These are phyloP conservation scores for Lasioglossum villosulum DNA, from an alignment of 2,888 invertebrate species.

Conservation along the genomic window DNA sequence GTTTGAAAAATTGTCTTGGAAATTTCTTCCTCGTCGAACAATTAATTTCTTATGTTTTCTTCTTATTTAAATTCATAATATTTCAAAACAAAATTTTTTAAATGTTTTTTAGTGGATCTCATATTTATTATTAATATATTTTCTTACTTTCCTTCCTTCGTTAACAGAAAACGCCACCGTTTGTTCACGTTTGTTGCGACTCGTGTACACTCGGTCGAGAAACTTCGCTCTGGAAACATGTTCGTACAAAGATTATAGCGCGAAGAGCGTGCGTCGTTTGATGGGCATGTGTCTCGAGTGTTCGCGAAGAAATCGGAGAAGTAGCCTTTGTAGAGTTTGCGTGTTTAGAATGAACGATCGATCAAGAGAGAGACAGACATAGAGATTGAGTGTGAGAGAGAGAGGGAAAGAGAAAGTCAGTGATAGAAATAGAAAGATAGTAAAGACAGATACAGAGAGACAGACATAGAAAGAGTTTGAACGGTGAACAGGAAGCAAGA, in stretches of 20 bases:
- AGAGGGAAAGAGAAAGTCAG: background rate
- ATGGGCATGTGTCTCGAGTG: constrained; percentile 26
- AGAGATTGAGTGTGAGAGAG: background rate
- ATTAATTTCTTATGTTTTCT: background rate
- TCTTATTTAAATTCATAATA: too few relatives aligned
- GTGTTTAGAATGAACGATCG: constrained; percentile 32
- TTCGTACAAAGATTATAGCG: constrained; percentile 17
- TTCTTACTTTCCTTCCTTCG: background rate
- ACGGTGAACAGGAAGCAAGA: constrained; percentile 44
- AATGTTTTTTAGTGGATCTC: background rate
- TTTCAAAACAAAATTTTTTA: too few relatives aligned
- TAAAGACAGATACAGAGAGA: constrained; percentile 2
- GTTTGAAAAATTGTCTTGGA: background rate
- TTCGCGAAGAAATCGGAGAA: constrained; percentile 45
- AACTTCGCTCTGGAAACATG: constrained; percentile 3
- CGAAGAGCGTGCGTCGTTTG: constrained; percentile 43
- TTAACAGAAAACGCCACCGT: background rate
- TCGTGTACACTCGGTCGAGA: constrained; percentile 5
- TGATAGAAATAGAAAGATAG: background rate
- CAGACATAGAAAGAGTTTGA: constrained; percentile 8
- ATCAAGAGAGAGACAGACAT: constrained; percentile 20
- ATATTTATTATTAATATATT: background rate
- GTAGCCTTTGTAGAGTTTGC: constrained; percentile 21
- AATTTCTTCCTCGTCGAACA: background rate
- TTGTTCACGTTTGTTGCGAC: background rate